These are phyloP conservation scores for Hoplostethus atlanticus DNA, from an alignment of 2,797 vertebrate species.

Conservation along the genomic window DNA sequence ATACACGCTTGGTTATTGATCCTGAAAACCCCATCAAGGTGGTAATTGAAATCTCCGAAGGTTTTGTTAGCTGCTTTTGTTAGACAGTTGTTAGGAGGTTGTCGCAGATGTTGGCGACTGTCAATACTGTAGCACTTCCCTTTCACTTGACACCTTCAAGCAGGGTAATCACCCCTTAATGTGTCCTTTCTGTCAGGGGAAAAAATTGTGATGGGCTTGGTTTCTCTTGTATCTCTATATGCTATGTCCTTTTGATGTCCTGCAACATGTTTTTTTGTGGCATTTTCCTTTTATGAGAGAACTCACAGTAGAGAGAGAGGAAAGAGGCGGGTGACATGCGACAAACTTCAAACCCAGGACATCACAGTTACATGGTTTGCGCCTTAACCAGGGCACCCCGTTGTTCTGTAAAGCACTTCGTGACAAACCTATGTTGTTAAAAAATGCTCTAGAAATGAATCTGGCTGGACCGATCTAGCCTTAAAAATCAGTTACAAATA, in stretches of 20 bases:
- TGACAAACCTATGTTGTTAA: conserved; percentile 30
- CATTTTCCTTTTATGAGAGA: too few relatives aligned
- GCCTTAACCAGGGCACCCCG: background rate
- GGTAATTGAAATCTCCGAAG: conserved; percentile 81
- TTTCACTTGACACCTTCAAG: conserved; percentile 8
- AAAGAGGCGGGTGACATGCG: conserved; percentile 1
- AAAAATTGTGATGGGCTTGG: background rate
- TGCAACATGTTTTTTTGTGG: too few relatives aligned
- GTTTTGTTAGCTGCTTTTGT: conserved; percentile 63
- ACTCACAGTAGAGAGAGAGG: too few relatives aligned
- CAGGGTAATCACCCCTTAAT: conserved; percentile 1
- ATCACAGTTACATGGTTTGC: too few relatives aligned
- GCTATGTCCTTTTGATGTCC: conserved; percentile 5
- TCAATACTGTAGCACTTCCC: conserved; percentile 20
- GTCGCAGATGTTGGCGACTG: conserved; percentile 47
- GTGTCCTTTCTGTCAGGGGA: background rate
- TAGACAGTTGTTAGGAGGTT: conserved; percentile 49
- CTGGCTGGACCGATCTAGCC: conserved; percentile 35
- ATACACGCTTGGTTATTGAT: conserved; percentile 71
- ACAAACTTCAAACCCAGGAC: conserved; percentile 6
- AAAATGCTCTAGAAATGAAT: conserved; percentile 40
- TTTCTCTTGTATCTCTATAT: background rate
- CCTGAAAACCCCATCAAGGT: conserved; percentile 67
- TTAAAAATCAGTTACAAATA: conserved; percentile 30
- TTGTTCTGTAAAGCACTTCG: conserved; percentile 17